Evolutionary conservation across 2,113 vertebrate genomes (phyloP).

Genomic region (Pica pica): DNA sequence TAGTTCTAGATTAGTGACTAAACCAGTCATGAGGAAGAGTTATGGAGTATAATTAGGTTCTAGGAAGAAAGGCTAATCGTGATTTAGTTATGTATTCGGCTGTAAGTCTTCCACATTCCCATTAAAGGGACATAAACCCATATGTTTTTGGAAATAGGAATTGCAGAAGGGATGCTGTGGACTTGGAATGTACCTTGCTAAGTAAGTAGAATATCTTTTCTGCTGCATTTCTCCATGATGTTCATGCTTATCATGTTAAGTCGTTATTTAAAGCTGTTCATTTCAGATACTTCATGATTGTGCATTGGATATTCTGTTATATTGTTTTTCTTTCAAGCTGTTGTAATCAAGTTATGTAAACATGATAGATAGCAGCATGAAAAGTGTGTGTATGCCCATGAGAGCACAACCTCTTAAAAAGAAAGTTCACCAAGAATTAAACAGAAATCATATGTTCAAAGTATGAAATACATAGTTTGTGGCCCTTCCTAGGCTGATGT

Average conservation of each 20-base stretch:
- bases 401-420: background rate
- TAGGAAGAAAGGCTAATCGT: background rate
- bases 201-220: background rate
- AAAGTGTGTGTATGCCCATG: accelerated
- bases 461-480: background rate
- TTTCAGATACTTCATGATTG: background rate
- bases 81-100: background rate
- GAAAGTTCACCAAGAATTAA: background rate
- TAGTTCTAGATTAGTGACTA: background rate
- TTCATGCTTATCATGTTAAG: background rate
- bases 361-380: background rate
- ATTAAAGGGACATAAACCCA: background rate
- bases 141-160: background rate
- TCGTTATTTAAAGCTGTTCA: background rate
- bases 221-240: background rate
- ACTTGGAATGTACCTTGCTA: background rate
- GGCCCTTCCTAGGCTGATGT: background rate
- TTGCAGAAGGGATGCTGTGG: background rate
- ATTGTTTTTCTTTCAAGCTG: background rate
- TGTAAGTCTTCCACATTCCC: background rate
- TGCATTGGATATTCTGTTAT: background rate
- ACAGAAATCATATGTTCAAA: background rate
- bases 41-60: background rate
- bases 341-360: background rate
- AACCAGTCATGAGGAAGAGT: background rate